A percentile compares a stretch with the other conserved stretches of the same genome.
Conservation (phyloP, 2,888 invertebrate genomes). For the Sisyra terminalis region DNA sequence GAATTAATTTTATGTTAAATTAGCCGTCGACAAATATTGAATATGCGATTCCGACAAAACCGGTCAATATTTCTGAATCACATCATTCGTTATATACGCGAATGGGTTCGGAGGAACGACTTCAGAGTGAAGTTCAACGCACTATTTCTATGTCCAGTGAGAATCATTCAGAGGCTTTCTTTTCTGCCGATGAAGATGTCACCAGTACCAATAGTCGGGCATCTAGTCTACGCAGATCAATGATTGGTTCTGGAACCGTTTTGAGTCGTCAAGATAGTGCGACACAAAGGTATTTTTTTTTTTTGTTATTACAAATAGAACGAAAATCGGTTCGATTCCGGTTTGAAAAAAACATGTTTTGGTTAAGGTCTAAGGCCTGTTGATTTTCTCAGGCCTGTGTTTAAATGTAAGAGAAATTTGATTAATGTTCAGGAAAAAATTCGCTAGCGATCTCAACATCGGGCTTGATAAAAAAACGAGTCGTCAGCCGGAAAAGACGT, state of each 20-base stretch:
- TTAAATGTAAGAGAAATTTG: neutral
- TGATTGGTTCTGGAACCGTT: slow-evolving; percentile 35
- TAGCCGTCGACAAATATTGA: slow-evolving; percentile 6
- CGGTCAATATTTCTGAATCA: slow-evolving; percentile 45
- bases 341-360: neutral
- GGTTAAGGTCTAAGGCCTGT: neutral
- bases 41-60: slow-evolving; percentile 28
- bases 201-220: slow-evolving; percentile 45
- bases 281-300: slow-evolving; percentile 14
- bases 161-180: slow-evolving; percentile 83
- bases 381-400: slow-evolving; percentile 7
- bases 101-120: slow-evolving; percentile 37
- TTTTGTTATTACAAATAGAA: neutral
- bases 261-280: slow-evolving; percentile 24
- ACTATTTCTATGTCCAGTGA: slow-evolving; percentile 79
- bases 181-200: slow-evolving; percentile 84
- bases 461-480: slow-evolving; percentile 21
- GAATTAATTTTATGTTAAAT: too few relatives aligned
- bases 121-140: slow-evolving; percentile 50
- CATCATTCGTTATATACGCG: slow-evolving; percentile 46
- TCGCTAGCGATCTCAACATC: slow-evolving; percentile 38
- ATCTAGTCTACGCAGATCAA: slow-evolving; percentile 50
- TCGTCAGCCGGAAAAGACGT: slow-evolving; percentile 15
- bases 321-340: neutral
- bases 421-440: slow-evolving; percentile 29